Base-by-base conservation (phyloP, 2,888 invertebrate genomes). In the Platycheirus rosarum region DNA sequence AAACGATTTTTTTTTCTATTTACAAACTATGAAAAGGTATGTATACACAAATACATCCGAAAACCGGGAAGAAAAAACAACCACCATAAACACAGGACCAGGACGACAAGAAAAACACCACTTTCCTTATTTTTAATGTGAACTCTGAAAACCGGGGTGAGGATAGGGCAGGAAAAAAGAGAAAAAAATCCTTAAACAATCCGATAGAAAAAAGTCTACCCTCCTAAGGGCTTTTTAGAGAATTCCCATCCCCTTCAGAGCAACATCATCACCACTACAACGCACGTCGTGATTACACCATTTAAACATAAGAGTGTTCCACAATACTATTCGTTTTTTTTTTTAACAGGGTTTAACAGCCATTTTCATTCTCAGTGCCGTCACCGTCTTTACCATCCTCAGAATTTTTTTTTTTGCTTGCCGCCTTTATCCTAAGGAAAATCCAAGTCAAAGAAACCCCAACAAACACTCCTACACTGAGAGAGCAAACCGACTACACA, bases 41-140 rank as follows among this genome's bases (percentile, higher is more conserved):
- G n/a, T 73, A 68, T 66, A 51, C 40, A 75, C 75, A 46, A 49
- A 71, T 18, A 79, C 74, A 74, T 46, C 18, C 46, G n/a, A 49
- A 66, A 35, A 32, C 44, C 55, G 62, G 68, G 46, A 76, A 63
- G 65, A 84, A 66, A 55, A 40, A 71, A 71, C 71, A 66, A 84
- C 70, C 71, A 75, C 74, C 75, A 80, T 49, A 20, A 63, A 40
- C 32, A 49, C 32, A 57, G 40, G 16, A 35, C 8, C 14, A 32
- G 6, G 49, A 16, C 35, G 37, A 40, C 23, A 8, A 42, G 53
- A 69, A 76, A 51, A 71, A 65, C 32, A 70, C 63, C 68, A 78
- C 78, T 84, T 84, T 78, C 84, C 78, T 77, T 78, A 69, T 78
- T 82, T 62, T 40, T 37, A 60, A 66, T 51, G 18, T 37, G 62